phyloP scores from a whole-genome alignment of 1,140 invertebrate genomes.

The Solenopsis fugax region DNA sequence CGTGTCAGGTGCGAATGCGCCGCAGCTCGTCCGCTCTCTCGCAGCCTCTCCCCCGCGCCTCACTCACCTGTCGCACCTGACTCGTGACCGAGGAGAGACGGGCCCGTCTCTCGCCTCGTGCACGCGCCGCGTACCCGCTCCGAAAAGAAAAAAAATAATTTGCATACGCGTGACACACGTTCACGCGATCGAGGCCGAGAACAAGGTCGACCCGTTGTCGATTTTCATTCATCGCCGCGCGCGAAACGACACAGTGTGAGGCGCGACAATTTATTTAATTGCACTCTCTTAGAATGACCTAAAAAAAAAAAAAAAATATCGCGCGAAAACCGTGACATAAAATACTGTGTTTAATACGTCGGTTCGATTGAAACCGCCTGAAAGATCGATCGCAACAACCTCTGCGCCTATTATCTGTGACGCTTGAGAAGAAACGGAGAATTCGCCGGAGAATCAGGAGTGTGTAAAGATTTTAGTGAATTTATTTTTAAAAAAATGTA shows the following conservation, averaged over 20 bases:
- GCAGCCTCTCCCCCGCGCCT: not conserved
- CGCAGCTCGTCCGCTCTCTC: not conserved
- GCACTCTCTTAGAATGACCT: not conserved
- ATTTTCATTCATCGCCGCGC: constrained; percentile 50
- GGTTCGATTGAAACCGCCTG: not conserved
- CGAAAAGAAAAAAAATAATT: not conserved
- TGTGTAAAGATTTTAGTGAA: not conserved
- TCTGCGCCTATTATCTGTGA: not conserved
- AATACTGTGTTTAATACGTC: not conserved
- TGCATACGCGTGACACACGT: not conserved
- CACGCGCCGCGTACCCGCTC: not conserved
- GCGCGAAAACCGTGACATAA: not conserved
- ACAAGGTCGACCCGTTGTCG: not conserved
- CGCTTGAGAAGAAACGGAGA: not conserved
- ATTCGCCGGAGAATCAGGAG: not conserved
- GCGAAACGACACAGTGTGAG: not conserved
- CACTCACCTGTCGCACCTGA: constrained; percentile 41
- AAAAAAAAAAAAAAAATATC: not conserved
- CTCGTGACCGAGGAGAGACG: not conserved
- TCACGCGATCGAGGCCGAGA: not conserved
- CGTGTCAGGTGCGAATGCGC: constrained; percentile 44
- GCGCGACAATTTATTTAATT: not conserved
- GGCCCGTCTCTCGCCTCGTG: not conserved
- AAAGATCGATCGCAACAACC: constrained; percentile 14
- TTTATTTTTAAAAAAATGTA: not conserved